Percentiles rank a stretch among this genome's conserved stretches.
These are phyloP conservation scores for Drosophila quinaria DNA, from an alignment of 2,888 invertebrate species.

Conservation along the genomic window DNA sequence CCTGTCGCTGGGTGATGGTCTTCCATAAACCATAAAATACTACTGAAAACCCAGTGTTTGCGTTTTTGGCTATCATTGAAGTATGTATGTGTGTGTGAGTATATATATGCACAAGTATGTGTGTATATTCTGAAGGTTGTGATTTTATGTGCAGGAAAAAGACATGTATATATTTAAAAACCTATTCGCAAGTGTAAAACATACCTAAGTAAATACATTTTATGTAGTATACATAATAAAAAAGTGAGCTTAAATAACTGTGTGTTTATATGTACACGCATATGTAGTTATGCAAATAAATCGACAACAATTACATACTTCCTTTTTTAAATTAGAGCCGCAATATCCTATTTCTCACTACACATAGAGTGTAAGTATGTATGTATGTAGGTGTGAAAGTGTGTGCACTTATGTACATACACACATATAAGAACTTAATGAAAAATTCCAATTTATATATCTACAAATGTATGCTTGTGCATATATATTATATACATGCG, in stretches of 20 bases:
- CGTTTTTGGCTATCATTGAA: constrained; percentile 47
- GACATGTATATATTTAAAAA: constrained; percentile 17
- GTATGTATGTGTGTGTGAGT: constrained; percentile 40
- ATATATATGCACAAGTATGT: constrained; percentile 9
- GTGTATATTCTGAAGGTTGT: constrained; percentile 26
- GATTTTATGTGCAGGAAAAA: constrained; percentile 26
- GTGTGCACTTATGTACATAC: constrained; percentile 1
- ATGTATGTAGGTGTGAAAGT: neutral
- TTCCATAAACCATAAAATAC: constrained; percentile 59
- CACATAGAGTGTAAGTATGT: neutral
- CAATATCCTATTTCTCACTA: constrained; percentile 9
- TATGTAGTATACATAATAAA: neutral
- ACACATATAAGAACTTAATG: neutral
- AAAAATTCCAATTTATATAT: neutral
- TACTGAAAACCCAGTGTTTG: constrained; percentile 47
- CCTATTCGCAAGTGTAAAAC: constrained; percentile 12
- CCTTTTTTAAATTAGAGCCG: neutral
- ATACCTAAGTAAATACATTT: constrained; percentile 1
- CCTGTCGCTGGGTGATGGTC: constrained; percentile 85
- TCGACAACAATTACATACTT: constrained; percentile 2
- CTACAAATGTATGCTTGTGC: neutral
- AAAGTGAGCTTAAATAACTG: neutral
- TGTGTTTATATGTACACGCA: neutral
- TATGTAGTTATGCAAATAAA: constrained; percentile 22
- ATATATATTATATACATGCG: neutral